phyloP scores from a whole-genome alignment of 2,113 vertebrate species.

The Chlorodrepanis virens region DNA sequence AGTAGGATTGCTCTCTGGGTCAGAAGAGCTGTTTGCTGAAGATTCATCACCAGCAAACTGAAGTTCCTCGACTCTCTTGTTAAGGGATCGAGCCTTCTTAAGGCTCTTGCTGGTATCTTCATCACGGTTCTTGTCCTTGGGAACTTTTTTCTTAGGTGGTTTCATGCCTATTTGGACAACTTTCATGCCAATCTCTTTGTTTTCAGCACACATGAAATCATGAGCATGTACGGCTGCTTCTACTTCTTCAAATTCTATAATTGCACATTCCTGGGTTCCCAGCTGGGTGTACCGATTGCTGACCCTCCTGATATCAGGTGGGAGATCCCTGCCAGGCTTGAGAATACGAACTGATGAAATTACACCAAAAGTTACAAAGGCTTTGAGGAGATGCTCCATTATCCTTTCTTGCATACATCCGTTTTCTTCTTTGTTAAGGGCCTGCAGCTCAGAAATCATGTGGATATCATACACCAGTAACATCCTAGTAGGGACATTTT shows the following conservation, averaged over 20 bases:
- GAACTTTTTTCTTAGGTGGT: conserved; percentile 92
- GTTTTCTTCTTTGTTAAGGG: conserved; percentile 59
- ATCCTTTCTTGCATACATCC: conserved; percentile 83
- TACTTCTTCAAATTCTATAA: conserved; percentile 95
- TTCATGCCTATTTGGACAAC: conserved; percentile 91
- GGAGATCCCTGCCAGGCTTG: conserved; percentile 90
- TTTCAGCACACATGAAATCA: conserved; percentile 75
- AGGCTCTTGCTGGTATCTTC: conserved; percentile 70
- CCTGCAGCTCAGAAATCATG: conserved; percentile 78
- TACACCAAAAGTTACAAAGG: conserved; percentile 86
- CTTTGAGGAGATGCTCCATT: conserved; percentile 93
- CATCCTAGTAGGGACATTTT: conserved; percentile 93
- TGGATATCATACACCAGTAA: conserved; percentile 89
- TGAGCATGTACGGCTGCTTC: conserved; percentile 90
- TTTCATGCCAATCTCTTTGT: conserved; percentile 77
- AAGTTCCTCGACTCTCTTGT: conserved; percentile 90
- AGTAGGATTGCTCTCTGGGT: conserved; percentile 89
- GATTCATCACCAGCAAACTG: conserved; percentile 89
- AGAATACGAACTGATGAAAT: conserved; percentile 91
- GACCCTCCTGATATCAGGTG: conserved; percentile 87
- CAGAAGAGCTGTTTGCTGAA: conserved; percentile 93
- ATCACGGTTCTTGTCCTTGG: conserved; percentile 80
- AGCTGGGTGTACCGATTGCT: conserved; percentile 87
- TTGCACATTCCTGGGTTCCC: conserved; percentile 87
- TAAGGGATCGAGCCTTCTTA: conserved; percentile 83